These are phyloP conservation scores for Galago senegalensis DNA, from an alignment of 2,797 vertebrate species.

Conservation along the genomic window DNA sequence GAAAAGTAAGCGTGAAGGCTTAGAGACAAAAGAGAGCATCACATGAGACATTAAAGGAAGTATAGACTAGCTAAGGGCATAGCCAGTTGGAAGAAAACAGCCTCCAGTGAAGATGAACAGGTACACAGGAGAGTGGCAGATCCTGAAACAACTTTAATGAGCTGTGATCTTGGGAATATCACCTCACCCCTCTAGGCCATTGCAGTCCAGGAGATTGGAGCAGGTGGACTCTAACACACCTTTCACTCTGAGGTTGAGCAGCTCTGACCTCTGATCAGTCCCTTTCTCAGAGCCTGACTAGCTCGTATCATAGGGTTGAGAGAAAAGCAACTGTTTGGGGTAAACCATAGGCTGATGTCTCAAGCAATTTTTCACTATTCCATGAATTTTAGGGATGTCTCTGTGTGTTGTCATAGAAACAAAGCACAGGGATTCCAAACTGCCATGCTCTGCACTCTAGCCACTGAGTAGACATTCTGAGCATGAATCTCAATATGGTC, in stretches of 20 bases:
- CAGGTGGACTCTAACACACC: background rate
- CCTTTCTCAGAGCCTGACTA: background rate
- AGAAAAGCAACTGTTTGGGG: background rate
- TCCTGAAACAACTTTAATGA: background rate
- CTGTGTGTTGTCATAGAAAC: background rate
- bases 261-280: background rate
- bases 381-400: background rate
- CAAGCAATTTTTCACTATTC: background rate
- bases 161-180: background rate
- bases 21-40: background rate
- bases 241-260: background rate
- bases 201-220: background rate
- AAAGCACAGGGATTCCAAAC: background rate
- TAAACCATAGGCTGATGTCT: background rate
- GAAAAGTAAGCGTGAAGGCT: background rate
- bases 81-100: background rate
- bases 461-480: background rate
- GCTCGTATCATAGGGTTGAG: background rate
- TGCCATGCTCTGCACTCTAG: background rate
- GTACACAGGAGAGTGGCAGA: background rate
- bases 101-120: background rate
- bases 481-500: background rate
- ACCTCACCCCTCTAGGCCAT: background rate
- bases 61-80: background rate
- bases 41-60: background rate